phyloP scores from a whole-genome alignment of 2,113 vertebrate genomes.

The Geothlypis trichas region DNA sequence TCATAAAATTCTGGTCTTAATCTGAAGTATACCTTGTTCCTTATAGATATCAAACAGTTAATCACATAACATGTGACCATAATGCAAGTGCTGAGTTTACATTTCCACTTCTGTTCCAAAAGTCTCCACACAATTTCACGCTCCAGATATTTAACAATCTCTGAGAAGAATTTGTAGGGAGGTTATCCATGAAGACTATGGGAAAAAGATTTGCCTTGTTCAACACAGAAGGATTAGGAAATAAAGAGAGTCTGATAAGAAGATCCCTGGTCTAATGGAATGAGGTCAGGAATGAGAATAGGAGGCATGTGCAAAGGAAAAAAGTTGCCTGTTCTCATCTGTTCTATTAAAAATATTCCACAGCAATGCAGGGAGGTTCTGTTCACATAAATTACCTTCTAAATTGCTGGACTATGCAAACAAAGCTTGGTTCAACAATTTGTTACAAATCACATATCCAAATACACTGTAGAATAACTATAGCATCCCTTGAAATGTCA shows the following conservation, averaged over 20 bases:
- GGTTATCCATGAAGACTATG: neutral
- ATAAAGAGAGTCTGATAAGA: neutral
- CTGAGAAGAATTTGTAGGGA: neutral
- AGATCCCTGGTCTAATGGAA: neutral
- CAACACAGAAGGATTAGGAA: neutral
- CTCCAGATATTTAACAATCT: neutral
- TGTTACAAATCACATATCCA: neutral
- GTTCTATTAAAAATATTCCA: neutral
- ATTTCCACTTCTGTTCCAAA: neutral
- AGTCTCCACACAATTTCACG: neutral
- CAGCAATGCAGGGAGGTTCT: neutral
- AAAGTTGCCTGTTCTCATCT: neutral
- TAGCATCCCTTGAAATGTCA: neutral
- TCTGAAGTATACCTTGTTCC: neutral
- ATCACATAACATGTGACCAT: neutral
- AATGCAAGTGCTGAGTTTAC: neutral
- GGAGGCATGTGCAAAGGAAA: neutral
- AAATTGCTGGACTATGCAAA: neutral
- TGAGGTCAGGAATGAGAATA: neutral
- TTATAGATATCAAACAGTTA: neutral
- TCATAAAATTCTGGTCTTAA: neutral
- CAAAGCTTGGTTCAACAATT: neutral
- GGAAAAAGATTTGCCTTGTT: neutral
- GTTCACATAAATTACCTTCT: neutral
- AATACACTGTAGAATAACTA: neutral